Evolutionary conservation across 1,140 invertebrate species (phyloP).

Genomic region (Subanguina moxae): DNA sequence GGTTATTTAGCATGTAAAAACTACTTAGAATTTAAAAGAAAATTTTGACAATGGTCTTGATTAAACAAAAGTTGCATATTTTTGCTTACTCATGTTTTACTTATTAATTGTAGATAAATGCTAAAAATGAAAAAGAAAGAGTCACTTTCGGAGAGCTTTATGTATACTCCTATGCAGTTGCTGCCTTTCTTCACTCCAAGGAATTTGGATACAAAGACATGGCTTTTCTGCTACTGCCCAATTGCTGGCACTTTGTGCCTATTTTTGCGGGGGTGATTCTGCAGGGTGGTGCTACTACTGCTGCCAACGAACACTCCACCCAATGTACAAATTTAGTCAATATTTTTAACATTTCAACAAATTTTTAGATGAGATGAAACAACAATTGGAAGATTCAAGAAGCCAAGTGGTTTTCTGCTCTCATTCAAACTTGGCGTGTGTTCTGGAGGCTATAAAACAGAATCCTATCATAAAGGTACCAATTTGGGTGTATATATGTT

Average conservation of each 20-base stretch:
- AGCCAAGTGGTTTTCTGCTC: slow-evolving; percentile 46
- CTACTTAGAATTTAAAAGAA: neutral
- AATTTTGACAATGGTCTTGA: neutral
- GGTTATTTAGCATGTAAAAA: neutral
- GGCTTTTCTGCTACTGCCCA: slow-evolving; percentile 32
- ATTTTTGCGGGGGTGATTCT: slow-evolving; percentile 40
- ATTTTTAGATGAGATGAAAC: slow-evolving; percentile 40
- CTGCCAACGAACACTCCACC: slow-evolving; percentile 39
- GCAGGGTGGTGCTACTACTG: slow-evolving; percentile 43
- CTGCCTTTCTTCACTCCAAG: slow-evolving; percentile 33
- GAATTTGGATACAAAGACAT: slow-evolving; percentile 33
- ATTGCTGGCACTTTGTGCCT: slow-evolving; percentile 43
- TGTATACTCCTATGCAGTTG: slow-evolving; percentile 28
- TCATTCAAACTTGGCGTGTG: slow-evolving; percentile 22
- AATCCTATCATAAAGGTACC: slow-evolving; percentile 24
- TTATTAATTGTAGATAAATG: slow-evolving; percentile 37
- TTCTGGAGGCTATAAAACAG: slow-evolving; percentile 34
- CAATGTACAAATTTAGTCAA: slow-evolving; percentile 31
- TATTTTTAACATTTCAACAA: neutral
- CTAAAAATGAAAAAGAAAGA: slow-evolving; percentile 30
- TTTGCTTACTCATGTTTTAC: neutral
- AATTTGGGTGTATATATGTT: neutral
- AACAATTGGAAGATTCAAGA: slow-evolving; percentile 43
- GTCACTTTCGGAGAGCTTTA: slow-evolving; percentile 45
- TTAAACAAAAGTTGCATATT: neutral